Base-by-base conservation (phyloP, 2,113 vertebrate genomes). In the Tylochromis polylepis region DNA sequence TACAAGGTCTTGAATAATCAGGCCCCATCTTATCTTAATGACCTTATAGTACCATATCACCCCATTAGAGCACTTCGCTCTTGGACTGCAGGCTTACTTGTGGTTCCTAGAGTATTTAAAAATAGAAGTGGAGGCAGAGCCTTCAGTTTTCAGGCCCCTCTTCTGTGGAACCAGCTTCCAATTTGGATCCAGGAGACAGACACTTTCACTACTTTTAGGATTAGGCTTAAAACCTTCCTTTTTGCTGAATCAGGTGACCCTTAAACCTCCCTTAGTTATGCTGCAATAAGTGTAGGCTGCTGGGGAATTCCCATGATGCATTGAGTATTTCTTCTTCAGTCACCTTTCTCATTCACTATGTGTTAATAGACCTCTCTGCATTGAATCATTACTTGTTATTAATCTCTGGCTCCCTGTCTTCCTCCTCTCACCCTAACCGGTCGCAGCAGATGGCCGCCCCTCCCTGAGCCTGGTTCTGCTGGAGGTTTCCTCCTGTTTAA, bases 121-220 rank as follows among this genome's bases (percentile, higher is more conserved):
- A 36, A 2, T 62, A 12, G 59, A 62, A 36, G 0, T 3, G 31
- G 3, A 62, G 18, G 10, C 10, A 12, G 18, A 62, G 0, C 31
- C 59, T 62, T 62, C 59, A 36, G 59, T 62, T 62, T 62, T 2
- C 59, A 36, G 31, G 59, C 4, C 18, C 59, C 6, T 4, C 59
- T 62, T n/a, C 59, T n/a, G 0, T 62, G 31, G 10, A 62, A 36
- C 31, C 59, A 62, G 59, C 18, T 62, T 62, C 29, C 59, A n/a
- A 3, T 62, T 62, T 62, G 0, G 2, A 62, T 62, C 36, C 0
- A 3, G 16, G 29, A 62, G 59, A 62, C 29, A 62, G 29, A 62
- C 59, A 11, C 18, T 2, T 34, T 20, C 59, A 11, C 59, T 62
- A 6, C 59, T 62, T 62, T 62, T 62, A 62, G 18, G 16, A 62